Conservation (phyloP, 2,888 invertebrate genomes). For the Crematogaster levior region DNA sequence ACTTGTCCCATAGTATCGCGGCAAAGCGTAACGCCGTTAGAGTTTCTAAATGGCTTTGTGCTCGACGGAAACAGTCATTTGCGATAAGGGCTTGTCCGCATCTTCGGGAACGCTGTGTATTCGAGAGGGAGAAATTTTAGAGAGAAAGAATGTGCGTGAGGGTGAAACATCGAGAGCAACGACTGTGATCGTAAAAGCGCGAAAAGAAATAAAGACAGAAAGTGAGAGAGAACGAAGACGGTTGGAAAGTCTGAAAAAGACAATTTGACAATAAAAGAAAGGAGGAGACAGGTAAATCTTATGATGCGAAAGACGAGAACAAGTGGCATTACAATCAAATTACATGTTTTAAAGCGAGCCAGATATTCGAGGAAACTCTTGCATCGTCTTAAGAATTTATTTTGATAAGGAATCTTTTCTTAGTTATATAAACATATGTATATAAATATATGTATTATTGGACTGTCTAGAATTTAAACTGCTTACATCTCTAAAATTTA, state of each 20-base stretch:
- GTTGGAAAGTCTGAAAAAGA: conserved; percentile 36
- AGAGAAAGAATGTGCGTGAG: conserved; percentile 38
- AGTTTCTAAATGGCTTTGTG: conserved; percentile 82
- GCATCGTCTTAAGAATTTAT: conserved; percentile 74
- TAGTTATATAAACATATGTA: not conserved
- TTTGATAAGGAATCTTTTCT: not conserved
- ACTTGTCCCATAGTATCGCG: conserved; percentile 74
- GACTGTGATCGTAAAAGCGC: conserved; percentile 6
- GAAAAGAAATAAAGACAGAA: conserved; percentile 17
- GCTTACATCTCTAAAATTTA: not conserved
- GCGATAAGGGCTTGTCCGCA: conserved; percentile 82
- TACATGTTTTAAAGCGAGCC: conserved; percentile 81
- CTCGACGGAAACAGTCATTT: conserved; percentile 84
- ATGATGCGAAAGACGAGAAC: conserved; percentile 74
- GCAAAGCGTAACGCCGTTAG: conserved; percentile 78
- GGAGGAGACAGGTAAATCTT: conserved; percentile 48
- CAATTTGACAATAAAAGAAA: conserved; percentile 33
- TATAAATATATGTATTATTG: conserved; percentile 9
- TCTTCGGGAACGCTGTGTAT: conserved; percentile 67
- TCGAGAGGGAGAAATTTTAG: conserved; percentile 50
- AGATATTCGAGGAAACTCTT: conserved; percentile 73
- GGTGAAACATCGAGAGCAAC: conserved; percentile 35
- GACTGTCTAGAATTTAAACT: not conserved
- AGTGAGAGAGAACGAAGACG: conserved; percentile 34
- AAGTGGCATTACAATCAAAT: conserved; percentile 80